These are phyloP conservation scores for Ellobium chinense DNA, from an alignment of 2,888 invertebrate species.

Conservation along the genomic window DNA sequence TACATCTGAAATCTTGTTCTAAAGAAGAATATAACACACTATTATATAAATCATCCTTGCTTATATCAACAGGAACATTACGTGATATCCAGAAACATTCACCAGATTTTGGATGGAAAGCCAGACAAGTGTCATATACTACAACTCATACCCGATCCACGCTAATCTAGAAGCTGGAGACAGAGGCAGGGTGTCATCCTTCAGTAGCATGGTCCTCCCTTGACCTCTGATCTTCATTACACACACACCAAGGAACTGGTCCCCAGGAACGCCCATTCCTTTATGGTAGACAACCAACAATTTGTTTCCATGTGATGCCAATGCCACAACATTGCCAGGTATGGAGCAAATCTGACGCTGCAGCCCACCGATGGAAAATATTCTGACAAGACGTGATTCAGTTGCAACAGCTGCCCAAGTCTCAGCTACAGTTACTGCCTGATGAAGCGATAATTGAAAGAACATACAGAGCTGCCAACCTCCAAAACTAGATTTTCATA, in stretches of 20 bases:
- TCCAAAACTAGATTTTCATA: too few relatives aligned
- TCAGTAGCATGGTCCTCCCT: constrained; percentile 53
- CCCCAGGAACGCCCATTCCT: constrained; percentile 80
- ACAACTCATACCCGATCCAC: constrained; percentile 80
- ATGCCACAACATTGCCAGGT: constrained; percentile 86
- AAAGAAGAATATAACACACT: too few relatives aligned
- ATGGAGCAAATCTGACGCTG: constrained; percentile 89
- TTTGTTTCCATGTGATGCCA: constrained; percentile 83
- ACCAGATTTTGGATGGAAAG: too few relatives aligned
- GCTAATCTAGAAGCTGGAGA: constrained; percentile 75
- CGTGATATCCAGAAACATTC: too few relatives aligned
- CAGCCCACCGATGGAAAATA: constrained; percentile 92
- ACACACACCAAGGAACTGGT: constrained; percentile 76
- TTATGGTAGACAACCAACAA: constrained; percentile 85
- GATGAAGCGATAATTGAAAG: constrained; percentile 69
- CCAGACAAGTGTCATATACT: too few relatives aligned
- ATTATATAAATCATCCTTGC: too few relatives aligned
- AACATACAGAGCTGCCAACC: too few relatives aligned
- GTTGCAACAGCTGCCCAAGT: constrained; percentile 91
- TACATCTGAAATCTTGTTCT: too few relatives aligned
- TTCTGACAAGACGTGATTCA: constrained; percentile 86
- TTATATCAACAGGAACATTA: too few relatives aligned
- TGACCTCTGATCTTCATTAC: constrained; percentile 67
- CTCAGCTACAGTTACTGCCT: constrained; percentile 81
- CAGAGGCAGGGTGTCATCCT: constrained; percentile 72